A percentile compares a stretch with the other conserved stretches of the same genome.
Conservation (phyloP, 2,888 invertebrate genomes). For the Apotomis betuletana region DNA sequence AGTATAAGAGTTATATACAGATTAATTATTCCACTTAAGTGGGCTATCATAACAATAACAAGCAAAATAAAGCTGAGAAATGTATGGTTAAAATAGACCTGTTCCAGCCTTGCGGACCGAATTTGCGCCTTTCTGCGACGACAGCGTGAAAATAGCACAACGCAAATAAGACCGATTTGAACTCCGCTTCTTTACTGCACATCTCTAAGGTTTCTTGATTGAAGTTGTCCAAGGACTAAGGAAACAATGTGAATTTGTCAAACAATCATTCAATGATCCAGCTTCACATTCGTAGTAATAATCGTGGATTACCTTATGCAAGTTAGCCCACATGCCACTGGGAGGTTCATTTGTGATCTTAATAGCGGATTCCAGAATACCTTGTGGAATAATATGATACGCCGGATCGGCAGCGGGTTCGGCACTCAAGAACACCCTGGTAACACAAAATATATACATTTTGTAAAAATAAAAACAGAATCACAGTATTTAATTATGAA, state of each 20-base stretch:
- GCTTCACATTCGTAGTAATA: background rate
- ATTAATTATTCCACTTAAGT: no score
- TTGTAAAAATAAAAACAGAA: no score
- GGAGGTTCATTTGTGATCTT: constrained; percentile 99
- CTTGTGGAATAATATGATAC: constrained; percentile 89
- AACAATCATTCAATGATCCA: constrained; percentile 12
- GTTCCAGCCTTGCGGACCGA: constrained; percentile 98
- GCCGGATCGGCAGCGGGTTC: constrained; percentile 90
- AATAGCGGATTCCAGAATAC: constrained; percentile 95
- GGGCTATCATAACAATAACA: background rate
- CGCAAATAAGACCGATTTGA: constrained; percentile 94
- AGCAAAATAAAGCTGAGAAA: constrained; percentile 1
- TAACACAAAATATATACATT: no score
- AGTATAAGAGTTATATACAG: background rate
- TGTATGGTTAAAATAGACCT: constrained; percentile 59
- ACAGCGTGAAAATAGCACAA: constrained; percentile 98
- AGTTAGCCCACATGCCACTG: constrained; percentile 96
- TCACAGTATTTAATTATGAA: no score
- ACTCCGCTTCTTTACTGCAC: constrained; percentile 96
- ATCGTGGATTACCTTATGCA: constrained; percentile 87
- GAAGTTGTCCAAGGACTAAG: constrained; percentile 92
- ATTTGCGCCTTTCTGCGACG: constrained; percentile 95
- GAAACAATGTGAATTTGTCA: constrained; percentile 17
- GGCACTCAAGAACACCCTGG: constrained; percentile 91
- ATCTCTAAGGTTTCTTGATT: constrained; percentile 95